A percentile compares a stretch with the other conserved stretches of the same genome.
phyloP scores from a whole-genome alignment of 2,113 vertebrate genomes.

The Pluvialis apricaria region DNA sequence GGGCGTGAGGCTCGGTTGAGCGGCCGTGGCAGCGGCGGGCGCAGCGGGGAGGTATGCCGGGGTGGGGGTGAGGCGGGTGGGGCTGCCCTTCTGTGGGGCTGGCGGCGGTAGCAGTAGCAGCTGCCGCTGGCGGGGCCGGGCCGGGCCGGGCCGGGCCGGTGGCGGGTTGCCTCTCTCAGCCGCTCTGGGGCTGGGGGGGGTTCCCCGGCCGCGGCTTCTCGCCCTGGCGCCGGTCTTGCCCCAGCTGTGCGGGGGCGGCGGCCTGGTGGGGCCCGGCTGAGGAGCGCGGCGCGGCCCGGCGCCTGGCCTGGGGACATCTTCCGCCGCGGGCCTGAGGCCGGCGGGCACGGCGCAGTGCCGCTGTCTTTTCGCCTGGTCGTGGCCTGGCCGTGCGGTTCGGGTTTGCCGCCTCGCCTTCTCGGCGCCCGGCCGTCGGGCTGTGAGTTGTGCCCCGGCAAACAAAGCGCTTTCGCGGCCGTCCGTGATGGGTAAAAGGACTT shows the following conservation, averaged over 20 bases:
- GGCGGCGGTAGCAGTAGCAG: not conserved
- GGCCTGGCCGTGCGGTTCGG: not conserved
- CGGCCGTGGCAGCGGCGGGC: not conserved
- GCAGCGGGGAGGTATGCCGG: not conserved
- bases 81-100: not conserved
- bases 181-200: not conserved
- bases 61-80: no score
- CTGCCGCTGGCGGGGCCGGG: not conserved
- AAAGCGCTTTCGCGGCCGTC: not conserved
- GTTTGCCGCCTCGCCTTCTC: not conserved
- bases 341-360: fast-evolving
- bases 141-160: no score
- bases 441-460: not conserved
- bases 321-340: fast-evolving
- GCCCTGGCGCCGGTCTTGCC: no score
- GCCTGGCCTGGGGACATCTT: fast-evolving
- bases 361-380: fast-evolving
- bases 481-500: not conserved
- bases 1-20: not conserved
- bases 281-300: not conserved
- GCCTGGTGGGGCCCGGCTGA: not conserved
- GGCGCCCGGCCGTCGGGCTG: not conserved
- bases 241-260: not conserved
- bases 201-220: not conserved
- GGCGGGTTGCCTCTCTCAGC: no score